Base-by-base conservation (phyloP, 1,140 invertebrate species). In the Samia ricini region DNA sequence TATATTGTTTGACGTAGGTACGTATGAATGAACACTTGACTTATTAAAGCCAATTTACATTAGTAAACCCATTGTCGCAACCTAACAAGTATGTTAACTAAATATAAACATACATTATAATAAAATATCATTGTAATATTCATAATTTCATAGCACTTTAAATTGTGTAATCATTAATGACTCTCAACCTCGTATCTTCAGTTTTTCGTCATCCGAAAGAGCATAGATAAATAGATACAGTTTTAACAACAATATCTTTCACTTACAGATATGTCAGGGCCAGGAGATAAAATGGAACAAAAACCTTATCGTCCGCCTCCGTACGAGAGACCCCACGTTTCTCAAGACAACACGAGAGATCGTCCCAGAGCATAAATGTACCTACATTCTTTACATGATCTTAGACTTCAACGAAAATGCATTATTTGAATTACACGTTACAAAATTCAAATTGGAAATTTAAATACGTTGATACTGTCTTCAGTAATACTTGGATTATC, bases 221-320 rank as follows among this genome's bases (percentile, higher is more conserved):
- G 7, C 4, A 10, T 10, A 15, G 4, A 42, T 42, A 42, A 42
- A 42, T 12, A 1, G 12, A 42, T 12, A n/a, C n/a, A n/a, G n/a
- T 4, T 20, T 21, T 52, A 21, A 0, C 2, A 20, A 23, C 8
- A 56, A 24, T 33, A 26, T 24, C 18, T 26, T 36, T 64, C 52
- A 57, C 42, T 65, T 67, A 5, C 55, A 77, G 73, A 51, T 23
- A 80, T 81, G 76, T 72, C 79, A 0, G 74, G 74, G n/a, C 63
- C 74, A 15, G 70, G 63, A 50, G 74, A 77, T 20, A 75, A 68
- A 21, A 67, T 55, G 15, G 66, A 72, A 12, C 61, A 68, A 3
- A 74, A 71, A 51, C 76, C 79, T 1, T 74, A 60, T 42, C 67
- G 63, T 2, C 78, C 78, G 18, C 79, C 79, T 4, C 63, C 71